These are phyloP conservation scores for Frieseomelitta varia DNA, from an alignment of 1,140 invertebrate genomes.

Conservation along the genomic window DNA sequence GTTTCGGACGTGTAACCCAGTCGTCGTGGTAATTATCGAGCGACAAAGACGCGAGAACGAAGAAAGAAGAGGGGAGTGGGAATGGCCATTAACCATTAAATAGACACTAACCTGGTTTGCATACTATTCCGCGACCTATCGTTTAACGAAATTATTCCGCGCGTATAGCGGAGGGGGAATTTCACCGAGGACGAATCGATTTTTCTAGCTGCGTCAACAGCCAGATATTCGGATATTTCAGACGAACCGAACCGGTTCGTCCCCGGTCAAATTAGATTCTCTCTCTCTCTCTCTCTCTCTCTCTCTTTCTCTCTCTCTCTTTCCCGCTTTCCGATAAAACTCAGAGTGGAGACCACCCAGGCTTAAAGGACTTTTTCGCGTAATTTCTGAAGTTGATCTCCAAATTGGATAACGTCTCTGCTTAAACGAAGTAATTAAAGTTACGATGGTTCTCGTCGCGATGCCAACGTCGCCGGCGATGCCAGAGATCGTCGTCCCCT, in stretches of 20 bases:
- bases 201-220: not conserved
- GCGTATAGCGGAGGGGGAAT: not conserved
- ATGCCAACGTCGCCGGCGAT: not conserved
- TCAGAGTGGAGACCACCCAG: not conserved
- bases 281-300: too few relatives aligned
- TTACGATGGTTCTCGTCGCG: constrained; percentile 16
- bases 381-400: constrained; percentile 28
- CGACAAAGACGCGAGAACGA: constrained; percentile 6
- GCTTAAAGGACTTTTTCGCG: constrained; percentile 17
- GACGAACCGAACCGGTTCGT: too few relatives aligned
- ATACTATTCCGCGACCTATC: constrained; percentile 37
- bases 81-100: constrained; percentile 47
- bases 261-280: constrained; percentile 14
- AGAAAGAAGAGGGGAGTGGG: constrained; percentile 34
- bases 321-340: too few relatives aligned
- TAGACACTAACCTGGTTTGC: constrained; percentile 8
- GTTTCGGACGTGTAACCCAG: constrained; percentile 20
- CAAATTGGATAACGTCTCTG: constrained; percentile 37
- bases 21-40: constrained; percentile 33
- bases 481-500: not conserved
- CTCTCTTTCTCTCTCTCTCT: too few relatives aligned
- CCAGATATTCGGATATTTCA: not conserved
- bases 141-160: constrained; percentile 1
- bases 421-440: constrained; percentile 35
- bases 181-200: not conserved